Evolutionary conservation across 2,113 vertebrate genomes (phyloP).

Genomic region (Dipodomys spectabilis): DNA sequence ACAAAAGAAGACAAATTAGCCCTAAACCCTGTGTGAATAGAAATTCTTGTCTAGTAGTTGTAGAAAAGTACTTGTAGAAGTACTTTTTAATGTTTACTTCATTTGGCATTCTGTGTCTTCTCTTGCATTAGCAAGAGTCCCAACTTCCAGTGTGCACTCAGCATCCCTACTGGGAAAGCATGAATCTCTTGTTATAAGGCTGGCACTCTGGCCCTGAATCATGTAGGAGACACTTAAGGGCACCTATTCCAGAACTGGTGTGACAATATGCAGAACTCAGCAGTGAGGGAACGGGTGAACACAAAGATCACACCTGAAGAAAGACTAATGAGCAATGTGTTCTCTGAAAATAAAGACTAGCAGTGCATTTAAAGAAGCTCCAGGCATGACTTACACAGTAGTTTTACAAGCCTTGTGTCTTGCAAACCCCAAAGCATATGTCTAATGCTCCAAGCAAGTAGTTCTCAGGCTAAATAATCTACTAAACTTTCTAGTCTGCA

Average conservation of each 20-base stretch:
- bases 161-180: neutral
- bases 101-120: neutral
- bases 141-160: neutral
- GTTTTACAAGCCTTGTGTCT: conserved; percentile 1
- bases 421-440: conserved; percentile 41
- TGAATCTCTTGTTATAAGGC: neutral
- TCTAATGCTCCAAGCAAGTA: neutral
- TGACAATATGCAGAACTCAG: neutral
- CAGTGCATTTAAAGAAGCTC: conserved; percentile 19
- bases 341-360: conserved; percentile 48
- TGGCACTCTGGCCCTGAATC: neutral
- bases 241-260: neutral
- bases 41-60: too few species aligned
- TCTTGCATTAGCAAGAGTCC: neutral
- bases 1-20: neutral
- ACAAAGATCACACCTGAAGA: conserved; percentile 7
- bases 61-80: neutral
- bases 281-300: neutral
- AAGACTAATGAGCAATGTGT: conserved; percentile 28
- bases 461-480: neutral
- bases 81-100: neutral
- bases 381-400: conserved; percentile 3
- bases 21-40: neutral
- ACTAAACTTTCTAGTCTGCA: neutral
- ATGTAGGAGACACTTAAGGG: neutral